Conservation (phyloP, 2,888 invertebrate genomes). For the Thecophora atra region DNA sequence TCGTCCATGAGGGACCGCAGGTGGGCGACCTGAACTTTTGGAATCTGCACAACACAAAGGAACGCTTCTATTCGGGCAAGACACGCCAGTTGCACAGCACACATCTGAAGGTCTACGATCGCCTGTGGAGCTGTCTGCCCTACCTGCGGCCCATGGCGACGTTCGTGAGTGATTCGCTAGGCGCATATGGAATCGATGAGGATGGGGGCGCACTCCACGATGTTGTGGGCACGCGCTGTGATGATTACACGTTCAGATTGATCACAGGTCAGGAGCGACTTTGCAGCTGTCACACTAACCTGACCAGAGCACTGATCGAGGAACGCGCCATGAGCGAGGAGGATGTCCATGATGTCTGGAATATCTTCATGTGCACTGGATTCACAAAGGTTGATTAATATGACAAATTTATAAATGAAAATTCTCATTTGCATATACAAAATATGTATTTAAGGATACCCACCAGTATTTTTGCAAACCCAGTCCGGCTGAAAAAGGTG, state of each 20-base stretch:
- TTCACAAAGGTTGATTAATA: conserved; percentile 60
- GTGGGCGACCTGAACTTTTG: conserved; percentile 68
- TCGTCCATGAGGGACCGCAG: conserved; percentile 66
- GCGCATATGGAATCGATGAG: conserved; percentile 66
- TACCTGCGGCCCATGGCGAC: conserved; percentile 67
- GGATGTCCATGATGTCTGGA: conserved; percentile 69
- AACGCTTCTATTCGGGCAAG: conserved; percentile 67
- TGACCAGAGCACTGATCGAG: conserved; percentile 62
- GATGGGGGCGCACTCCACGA: conserved; percentile 67
- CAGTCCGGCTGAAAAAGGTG: conserved; percentile 66
- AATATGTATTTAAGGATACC: conserved; percentile 64
- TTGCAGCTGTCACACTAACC: conserved; percentile 66
- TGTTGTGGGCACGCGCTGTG: conserved; percentile 67
- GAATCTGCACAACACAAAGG: conserved; percentile 66
- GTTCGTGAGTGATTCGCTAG: conserved; percentile 66
- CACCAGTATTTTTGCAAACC: conserved; percentile 68
- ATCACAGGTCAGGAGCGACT: conserved; percentile 66
- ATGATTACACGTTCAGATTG: conserved; percentile 67
- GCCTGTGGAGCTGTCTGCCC: conserved; percentile 67
- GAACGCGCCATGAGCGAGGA: conserved; percentile 64
- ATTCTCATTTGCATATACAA: too few relatives aligned
- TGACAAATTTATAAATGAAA: too few relatives aligned
- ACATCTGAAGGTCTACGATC: conserved; percentile 66
- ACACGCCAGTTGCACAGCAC: conserved; percentile 67
- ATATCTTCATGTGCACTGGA: conserved; percentile 69